These are phyloP conservation scores for Pseudolaguvia tuberculata DNA, from an alignment of 2,113 vertebrate species.

Conservation along the genomic window DNA sequence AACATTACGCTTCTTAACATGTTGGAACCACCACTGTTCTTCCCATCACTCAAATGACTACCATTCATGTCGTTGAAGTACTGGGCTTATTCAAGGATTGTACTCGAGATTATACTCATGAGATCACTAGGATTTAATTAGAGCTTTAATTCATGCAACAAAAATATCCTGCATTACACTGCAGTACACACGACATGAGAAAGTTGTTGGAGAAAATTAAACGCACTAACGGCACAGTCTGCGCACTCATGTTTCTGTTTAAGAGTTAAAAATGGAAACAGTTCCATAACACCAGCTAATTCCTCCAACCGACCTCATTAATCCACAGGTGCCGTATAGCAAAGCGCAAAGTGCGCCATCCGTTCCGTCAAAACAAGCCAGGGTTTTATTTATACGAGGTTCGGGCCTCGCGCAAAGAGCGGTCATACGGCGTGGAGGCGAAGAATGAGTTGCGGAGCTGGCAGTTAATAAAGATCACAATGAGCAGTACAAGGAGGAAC, in stretches of 20 bases:
- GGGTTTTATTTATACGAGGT: slow-evolving; percentile 80
- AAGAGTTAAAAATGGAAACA: background rate
- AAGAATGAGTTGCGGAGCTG: slow-evolving; percentile 96
- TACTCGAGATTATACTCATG: slow-evolving; percentile 14
- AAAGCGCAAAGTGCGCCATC: background rate
- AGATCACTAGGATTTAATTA: slow-evolving; percentile 43
- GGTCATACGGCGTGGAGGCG: slow-evolving; percentile 92
- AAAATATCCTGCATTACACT: slow-evolving; percentile 31
- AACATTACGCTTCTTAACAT: no score
- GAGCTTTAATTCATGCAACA: slow-evolving; percentile 36
- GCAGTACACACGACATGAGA: slow-evolving; percentile 36
- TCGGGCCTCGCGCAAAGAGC: slow-evolving; percentile 88
- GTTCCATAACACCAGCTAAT: background rate
- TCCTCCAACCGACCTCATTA: background rate
- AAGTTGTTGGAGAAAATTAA: slow-evolving; percentile 12
- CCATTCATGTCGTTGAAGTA: background rate
- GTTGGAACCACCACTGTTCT: no score
- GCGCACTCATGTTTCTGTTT: slow-evolving; percentile 32
- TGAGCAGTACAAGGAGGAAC: slow-evolving; percentile 85
- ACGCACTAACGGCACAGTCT: slow-evolving; percentile 7
- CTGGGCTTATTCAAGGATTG: slow-evolving; percentile 6
- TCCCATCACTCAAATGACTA: background rate
- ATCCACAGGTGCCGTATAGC: slow-evolving; percentile 2
- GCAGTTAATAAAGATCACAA: slow-evolving; percentile 96
- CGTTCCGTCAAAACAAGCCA: background rate